phyloP scores from a whole-genome alignment of 1,140 invertebrate genomes.

The Drosophila melanica region DNA sequence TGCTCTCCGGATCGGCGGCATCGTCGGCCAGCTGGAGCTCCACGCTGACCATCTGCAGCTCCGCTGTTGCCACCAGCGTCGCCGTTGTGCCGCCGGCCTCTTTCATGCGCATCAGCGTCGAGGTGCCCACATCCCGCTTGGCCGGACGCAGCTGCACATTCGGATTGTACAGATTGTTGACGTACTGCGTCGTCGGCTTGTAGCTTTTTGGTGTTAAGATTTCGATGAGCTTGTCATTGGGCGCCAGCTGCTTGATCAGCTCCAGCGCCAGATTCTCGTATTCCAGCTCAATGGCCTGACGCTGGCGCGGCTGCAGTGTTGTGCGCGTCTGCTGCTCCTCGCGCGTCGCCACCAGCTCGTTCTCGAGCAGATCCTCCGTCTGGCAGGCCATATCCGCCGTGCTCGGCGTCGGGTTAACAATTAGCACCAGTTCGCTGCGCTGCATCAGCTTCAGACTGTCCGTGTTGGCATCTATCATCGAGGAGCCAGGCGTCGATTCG shows the following conservation, averaged over 20 bases:
- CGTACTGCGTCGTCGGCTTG: conserved; percentile 91
- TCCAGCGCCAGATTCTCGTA: conserved; percentile 91
- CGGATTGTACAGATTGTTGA: conserved; percentile 90
- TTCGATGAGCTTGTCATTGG: conserved; percentile 88
- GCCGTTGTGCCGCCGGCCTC: conserved; percentile 6
- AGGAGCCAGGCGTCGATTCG: conserved; percentile 7
- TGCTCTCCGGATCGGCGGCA: conserved; percentile 85
- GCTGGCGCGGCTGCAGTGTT: conserved; percentile 84
- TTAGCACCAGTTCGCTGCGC: conserved; percentile 86
- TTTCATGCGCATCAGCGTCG: conserved; percentile 78
- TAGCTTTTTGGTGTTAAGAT: conserved; percentile 89
- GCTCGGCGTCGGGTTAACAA: conserved; percentile 85
- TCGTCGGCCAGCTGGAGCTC: conserved; percentile 70
- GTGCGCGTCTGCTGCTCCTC: conserved; percentile 70
- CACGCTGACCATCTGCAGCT: conserved; percentile 59
- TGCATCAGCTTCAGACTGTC: conserved; percentile 85
- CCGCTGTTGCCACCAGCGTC: not conserved
- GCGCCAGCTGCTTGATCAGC: conserved; percentile 88
- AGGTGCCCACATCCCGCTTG: conserved; percentile 84
- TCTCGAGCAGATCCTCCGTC: conserved; percentile 85
- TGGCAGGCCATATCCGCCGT: conserved; percentile 88
- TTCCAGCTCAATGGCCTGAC: conserved; percentile 91
- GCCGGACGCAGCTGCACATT: conserved; percentile 86
- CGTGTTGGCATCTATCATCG: conserved; percentile 31
- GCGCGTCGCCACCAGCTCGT: conserved; percentile 53